Percentiles rank a stretch among this genome's conserved stretches.
Evolutionary conservation across 2,888 invertebrate species (phyloP).

Genomic region (Hydrotaea diabolus): DNA sequence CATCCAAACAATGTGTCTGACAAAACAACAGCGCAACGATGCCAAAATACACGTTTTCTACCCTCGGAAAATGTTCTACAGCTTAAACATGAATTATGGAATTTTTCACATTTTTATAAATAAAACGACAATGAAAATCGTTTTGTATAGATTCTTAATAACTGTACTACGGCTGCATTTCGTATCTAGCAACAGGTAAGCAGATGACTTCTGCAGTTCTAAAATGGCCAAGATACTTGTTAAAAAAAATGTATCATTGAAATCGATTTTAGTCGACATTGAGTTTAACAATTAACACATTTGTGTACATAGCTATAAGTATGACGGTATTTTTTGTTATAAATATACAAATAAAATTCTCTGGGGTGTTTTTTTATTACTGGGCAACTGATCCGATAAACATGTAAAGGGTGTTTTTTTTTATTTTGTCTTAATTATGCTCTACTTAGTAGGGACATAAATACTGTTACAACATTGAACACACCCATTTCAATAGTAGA

Average conservation of each 20-base stretch:
- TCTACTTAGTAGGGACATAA: no score
- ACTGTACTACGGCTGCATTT: background rate
- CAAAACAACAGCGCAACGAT: background rate
- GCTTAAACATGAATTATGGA: conserved; percentile 40
- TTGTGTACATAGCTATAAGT: conserved; percentile 54
- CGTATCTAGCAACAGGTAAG: conserved; percentile 38
- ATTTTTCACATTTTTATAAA: conserved; percentile 14
- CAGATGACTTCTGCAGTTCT: background rate
- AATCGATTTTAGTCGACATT: conserved; percentile 64
- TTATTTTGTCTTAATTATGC: no score
- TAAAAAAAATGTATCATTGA: conserved; percentile 22
- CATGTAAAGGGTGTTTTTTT: no score
- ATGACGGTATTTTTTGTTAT: conserved; percentile 33
- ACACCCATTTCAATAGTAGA: no score
- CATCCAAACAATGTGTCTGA: background rate
- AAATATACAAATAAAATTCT: conserved; percentile 11
- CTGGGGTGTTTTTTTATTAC: background rate
- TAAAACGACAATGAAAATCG: background rate
- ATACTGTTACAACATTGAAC: no score
- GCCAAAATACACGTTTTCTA: background rate
- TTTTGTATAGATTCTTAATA: background rate
- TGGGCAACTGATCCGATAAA: background rate
- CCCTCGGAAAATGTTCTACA: background rate
- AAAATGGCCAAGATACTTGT: background rate
- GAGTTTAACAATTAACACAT: conserved; percentile 74